Evolutionary conservation across 2,888 invertebrate species (phyloP).

Genomic region (Stenotaenia linearis): DNA sequence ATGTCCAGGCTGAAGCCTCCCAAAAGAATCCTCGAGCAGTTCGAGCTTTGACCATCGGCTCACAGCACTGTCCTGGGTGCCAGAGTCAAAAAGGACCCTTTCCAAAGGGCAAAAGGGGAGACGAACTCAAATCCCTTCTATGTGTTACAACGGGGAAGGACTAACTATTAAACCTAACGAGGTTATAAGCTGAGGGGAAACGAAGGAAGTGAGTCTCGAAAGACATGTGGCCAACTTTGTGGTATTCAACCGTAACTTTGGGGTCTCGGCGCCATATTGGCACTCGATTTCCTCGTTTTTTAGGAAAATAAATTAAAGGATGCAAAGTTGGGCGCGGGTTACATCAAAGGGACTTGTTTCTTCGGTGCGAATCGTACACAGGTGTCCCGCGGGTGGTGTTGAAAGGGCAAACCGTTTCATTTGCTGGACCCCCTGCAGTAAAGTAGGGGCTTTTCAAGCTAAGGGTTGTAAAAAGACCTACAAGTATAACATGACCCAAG

Average conservation of each 20-base stretch:
- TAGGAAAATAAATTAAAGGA: no score
- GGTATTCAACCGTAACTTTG: neutral
- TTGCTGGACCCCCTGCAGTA: neutral
- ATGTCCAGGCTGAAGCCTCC: constrained; percentile 7
- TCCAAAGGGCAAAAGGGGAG: neutral
- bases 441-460: neutral
- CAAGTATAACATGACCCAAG: neutral
- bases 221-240: neutral
- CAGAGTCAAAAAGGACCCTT: constrained; percentile 10
- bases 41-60: neutral
- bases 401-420: constrained; percentile 12
- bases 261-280: neutral
- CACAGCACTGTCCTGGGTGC: constrained; percentile 11
- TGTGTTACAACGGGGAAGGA: neutral
- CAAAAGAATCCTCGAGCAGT: neutral
- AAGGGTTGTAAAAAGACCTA: constrained; percentile 3
- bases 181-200: constrained; percentile 1
- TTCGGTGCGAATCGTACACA: neutral
- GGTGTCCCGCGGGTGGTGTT: constrained; percentile 7
- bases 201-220: neutral
- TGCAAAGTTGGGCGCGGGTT: neutral
- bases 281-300: neutral
- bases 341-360: neutral
- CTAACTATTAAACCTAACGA: constrained; percentile 13
- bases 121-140: neutral